phyloP scores from a whole-genome alignment of 1,140 invertebrate genomes.

The Proctacanthus coquilletti region DNA sequence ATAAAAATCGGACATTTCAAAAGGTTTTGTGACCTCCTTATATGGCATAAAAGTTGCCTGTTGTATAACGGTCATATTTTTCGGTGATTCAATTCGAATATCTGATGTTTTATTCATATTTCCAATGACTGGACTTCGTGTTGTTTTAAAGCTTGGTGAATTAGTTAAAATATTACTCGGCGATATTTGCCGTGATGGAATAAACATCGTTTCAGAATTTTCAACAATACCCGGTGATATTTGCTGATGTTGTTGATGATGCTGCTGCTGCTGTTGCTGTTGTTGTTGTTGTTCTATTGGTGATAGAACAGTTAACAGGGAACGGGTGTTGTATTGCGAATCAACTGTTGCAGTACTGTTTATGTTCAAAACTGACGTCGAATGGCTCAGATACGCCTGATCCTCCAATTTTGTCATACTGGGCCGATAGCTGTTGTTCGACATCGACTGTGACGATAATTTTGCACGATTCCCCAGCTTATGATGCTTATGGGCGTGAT shows the following conservation, averaged over 20 bases:
- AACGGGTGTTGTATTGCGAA: not conserved
- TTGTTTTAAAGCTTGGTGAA: not conserved
- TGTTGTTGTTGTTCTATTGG: constrained; percentile 5
- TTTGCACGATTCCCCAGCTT: constrained; percentile 9
- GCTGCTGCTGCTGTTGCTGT: constrained; percentile 29
- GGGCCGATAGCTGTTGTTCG: constrained; percentile 11
- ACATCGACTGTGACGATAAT: constrained; percentile 28
- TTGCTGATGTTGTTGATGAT: constrained; percentile 11
- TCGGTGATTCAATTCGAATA: constrained; percentile 53
- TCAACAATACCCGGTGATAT: not conserved
- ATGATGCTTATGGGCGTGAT: not conserved
- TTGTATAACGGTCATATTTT: constrained; percentile 69
- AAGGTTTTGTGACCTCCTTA: constrained; percentile 85
- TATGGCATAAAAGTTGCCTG: constrained; percentile 81
- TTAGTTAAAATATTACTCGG: constrained; percentile 5
- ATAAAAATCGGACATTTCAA: constrained; percentile 94
- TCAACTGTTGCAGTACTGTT: not conserved
- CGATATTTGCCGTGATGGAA: not conserved
- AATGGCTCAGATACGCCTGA: constrained; percentile 18
- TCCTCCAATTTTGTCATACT: constrained; percentile 14
- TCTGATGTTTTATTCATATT: constrained; percentile 17
- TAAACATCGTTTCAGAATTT: not conserved
- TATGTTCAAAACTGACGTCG: constrained; percentile 23
- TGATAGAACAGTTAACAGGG: too few relatives aligned
- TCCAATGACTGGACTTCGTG: not conserved